Evolutionary conservation across 2,888 invertebrate species (phyloP), one percentile per base, ranked within the genome.

Genomic region (Sussaba pulchella): DNA sequence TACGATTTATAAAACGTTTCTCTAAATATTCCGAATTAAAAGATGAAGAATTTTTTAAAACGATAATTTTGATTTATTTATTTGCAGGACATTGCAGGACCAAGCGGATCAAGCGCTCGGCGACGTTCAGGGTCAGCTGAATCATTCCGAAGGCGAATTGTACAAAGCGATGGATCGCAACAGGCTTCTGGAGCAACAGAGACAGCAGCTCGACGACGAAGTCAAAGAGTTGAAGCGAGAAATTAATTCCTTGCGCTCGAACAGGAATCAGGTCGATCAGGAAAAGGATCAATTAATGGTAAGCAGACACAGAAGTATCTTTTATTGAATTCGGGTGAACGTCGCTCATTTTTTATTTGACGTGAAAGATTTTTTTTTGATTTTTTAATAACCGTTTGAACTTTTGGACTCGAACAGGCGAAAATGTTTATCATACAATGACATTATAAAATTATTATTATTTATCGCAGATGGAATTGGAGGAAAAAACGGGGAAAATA

Each of bases 41-140:
- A n/a, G n/a, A n/a, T n/a, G n/a, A n/a, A n/a, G n/a, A n/a, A n/a
- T n/a, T n/a, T n/a, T n/a, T n/a, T n/a, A n/a, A n/a, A n/a, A n/a
- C n/a, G n/a, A n/a, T n/a, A n/a, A n/a, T n/a, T 43, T 45, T 3
- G 39, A 8, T 14, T 9, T 6, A 9, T 59, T 43, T 45, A 36
- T 57, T 31, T 10, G 2, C 72, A 97, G 96, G 91, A 94, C 95
- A 83, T 93, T 96, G 63, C 96, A 97, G 87, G 94, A 96, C 86
- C 96, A 97, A 93, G 96, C 96, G 3, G 96, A 97, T 91, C 94
- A 95, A 87, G 94, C 95, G 54, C 93, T 96, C 78, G 93, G 94
- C 71, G 96, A 96, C 84, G 93, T 95, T 73, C 96, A 96, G 90
- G 94, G 94, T 89, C 95, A 96, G 91, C 90, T 96, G 43, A 88